These are phyloP conservation scores for Australoheros facetus DNA, from an alignment of 2,797 vertebrate species.

Conservation along the genomic window DNA sequence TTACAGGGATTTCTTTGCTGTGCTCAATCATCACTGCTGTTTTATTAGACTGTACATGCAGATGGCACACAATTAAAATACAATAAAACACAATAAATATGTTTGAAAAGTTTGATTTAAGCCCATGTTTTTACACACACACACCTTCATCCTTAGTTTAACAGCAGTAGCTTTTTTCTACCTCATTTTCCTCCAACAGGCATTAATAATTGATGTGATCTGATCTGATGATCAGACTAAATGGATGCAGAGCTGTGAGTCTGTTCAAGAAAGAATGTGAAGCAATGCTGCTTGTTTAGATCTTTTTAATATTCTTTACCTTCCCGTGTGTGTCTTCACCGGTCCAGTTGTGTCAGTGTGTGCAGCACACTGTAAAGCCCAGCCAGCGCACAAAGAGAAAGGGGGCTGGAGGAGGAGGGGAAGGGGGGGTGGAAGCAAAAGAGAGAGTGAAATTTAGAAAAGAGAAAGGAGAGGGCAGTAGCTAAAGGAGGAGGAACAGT, in stretches of 20 bases:
- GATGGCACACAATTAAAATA: not conserved
- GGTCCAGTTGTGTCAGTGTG: slow-evolving; percentile 55
- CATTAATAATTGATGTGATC: slow-evolving; percentile 38
- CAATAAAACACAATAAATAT: not conserved
- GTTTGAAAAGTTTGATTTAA: not conserved
- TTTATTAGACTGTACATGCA: not conserved
- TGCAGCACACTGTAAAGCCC: slow-evolving; percentile 44
- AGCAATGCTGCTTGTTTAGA: not conserved
- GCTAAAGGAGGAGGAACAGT: slow-evolving; percentile 51
- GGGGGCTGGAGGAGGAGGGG: not conserved
- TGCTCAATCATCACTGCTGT: not conserved
- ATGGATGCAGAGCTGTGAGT: not conserved
- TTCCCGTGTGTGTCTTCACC: slow-evolving; percentile 1
- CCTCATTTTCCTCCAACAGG: not conserved
- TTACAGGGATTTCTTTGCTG: not conserved
- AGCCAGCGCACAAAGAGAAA: slow-evolving; percentile 51
- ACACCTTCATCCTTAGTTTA: not conserved
- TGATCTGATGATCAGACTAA: slow-evolving; percentile 40
- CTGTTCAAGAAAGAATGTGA: not conserved
- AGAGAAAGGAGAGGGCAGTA: slow-evolving; percentile 46
- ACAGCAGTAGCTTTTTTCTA: not conserved
- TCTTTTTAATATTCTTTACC: not conserved
- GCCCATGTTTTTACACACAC: too few relatives aligned
- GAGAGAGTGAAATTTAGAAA: slow-evolving; percentile 57
- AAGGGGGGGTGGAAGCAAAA: slow-evolving; percentile 17